Conservation (phyloP, 2,888 invertebrate genomes). For the Allacma fusca region DNA sequence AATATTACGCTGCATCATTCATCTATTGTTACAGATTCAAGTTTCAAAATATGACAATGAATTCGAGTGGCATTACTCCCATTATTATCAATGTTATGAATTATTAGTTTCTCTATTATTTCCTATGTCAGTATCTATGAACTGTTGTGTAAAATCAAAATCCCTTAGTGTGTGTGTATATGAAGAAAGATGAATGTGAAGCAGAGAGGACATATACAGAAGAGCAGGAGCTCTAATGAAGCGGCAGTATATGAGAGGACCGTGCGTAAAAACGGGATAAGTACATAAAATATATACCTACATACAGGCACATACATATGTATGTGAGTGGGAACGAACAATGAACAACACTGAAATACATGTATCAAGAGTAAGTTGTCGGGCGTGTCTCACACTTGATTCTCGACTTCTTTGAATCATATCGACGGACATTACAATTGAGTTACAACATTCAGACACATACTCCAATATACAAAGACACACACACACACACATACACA, state of each 20-base stretch:
- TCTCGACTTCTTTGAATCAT: no score
- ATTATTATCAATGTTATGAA: conserved; percentile 38
- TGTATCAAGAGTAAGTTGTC: conserved; percentile 23
- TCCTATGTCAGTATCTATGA: not conserved
- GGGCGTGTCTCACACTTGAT: conserved; percentile 28
- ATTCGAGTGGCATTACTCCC: conserved; percentile 35
- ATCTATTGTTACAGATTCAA: conserved; percentile 28
- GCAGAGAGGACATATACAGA: not conserved
- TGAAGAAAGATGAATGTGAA: not conserved
- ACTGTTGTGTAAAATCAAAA: conserved; percentile 9
- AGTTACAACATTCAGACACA: no score
- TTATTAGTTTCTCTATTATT: conserved; percentile 21
- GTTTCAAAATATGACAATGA: conserved; percentile 38
- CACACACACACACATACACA: no score
- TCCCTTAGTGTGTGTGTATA: not conserved
- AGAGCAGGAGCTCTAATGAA: not conserved
- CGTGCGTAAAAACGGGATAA: not conserved
- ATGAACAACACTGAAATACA: no score
- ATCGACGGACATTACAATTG: conserved; percentile 14
- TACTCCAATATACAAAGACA: no score
- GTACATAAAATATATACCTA: not conserved
- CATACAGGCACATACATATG: not conserved
- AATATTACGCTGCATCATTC: conserved; percentile 26
- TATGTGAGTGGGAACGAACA: no score
- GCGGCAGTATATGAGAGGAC: not conserved